Base-by-base conservation (phyloP, 2,888 invertebrate species). In the Copidosoma aretas region DNA sequence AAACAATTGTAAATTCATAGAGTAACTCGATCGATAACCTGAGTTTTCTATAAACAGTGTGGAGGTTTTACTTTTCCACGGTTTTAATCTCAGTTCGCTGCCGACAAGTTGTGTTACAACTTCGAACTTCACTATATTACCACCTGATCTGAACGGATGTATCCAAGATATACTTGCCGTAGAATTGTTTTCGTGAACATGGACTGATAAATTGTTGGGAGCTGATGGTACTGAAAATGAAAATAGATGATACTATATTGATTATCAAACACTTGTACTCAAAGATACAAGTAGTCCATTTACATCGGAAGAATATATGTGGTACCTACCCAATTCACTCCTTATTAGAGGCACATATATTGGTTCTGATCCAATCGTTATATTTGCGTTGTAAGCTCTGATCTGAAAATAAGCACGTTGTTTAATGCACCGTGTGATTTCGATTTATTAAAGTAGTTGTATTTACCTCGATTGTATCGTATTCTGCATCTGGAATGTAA, bases 111-210 rank as follows among this genome's bases (percentile, higher is more conserved):
- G 1, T 8, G 57, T 52, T 1, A 0, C n/a, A 1, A 79, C 75
- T 0, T n/a, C 0, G 49, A 78, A 79, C 46, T 43, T 25, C 0
- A 51, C 15, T 0, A 79, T 25, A 10, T 15, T 71, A 5, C 71
- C 71, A 10, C 75, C 74, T 10, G 75, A 71, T 57, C 0, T 68
- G 67, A 71, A 73, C 0, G 79, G 79, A 60, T 78, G 78, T 2
- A 52, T 39, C 79, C 79, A 79, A 0, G 46, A 63, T 0, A 76
- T 1, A 4, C 71, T 54, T 0, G 76, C 60, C 8, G 67, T 22
- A 0, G 75, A 71, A 14, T 69, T 66, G 1, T 65, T 46, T 12
- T 4, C 54, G 1, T 8, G 8, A 1, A 52, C 17, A 1, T n/a
- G 39, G 0, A 59, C 15, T 10, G 17, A 22, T 14, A 74, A 52